Percentiles rank a stretch among this genome's conserved stretches.
These are phyloP conservation scores for Tipula unca DNA, from an alignment of 2,888 invertebrate species.

Conservation along the genomic window DNA sequence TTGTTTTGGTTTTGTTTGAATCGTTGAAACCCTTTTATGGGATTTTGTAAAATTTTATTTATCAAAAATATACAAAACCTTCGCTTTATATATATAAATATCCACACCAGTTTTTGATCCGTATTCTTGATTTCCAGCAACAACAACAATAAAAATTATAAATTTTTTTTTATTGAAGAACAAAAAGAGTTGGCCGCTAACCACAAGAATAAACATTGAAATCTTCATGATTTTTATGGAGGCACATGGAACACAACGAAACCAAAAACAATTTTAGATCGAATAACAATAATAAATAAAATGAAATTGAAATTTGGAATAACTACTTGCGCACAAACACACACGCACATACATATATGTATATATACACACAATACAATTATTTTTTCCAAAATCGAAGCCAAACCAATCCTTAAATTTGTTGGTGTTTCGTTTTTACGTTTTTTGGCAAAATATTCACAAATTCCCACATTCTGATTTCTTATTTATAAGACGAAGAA, in stretches of 20 bases:
- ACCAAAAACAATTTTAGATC: neutral
- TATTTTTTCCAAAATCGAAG: neutral
- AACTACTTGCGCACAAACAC: neutral
- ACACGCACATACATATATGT: neutral
- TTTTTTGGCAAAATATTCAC: neutral
- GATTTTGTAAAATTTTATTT: neutral
- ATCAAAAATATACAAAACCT: neutral
- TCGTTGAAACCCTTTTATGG: neutral
- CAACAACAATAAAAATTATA: neutral
- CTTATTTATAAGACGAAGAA: neutral
- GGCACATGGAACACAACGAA: neutral
- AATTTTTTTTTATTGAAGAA: neutral
- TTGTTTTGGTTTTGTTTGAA: neutral
- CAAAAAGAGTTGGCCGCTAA: neutral
- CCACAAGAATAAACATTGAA: neutral
- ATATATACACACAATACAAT: neutral
- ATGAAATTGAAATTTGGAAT: neutral
- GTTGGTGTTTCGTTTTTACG: neutral
- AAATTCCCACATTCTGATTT: slow-evolving; percentile 14
- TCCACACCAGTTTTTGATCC: neutral
- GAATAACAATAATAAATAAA: neutral
- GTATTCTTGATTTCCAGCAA: neutral
- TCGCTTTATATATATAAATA: neutral
- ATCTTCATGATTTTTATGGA: neutral
- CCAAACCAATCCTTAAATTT: neutral